These are phyloP conservation scores for Drosophila elegans DNA, from an alignment of 1,140 invertebrate species.

Conservation along the genomic window DNA sequence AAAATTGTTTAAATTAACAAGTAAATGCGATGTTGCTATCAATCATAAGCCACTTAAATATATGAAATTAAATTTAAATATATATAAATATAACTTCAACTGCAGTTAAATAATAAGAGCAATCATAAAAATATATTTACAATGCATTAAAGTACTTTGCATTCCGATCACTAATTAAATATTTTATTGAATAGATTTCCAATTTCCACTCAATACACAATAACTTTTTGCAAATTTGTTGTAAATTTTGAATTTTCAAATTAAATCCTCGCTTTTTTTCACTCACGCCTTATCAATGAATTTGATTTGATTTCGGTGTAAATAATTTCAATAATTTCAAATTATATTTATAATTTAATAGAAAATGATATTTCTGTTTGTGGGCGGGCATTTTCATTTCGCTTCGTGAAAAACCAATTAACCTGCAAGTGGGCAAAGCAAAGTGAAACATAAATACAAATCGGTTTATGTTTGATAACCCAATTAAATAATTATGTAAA, in stretches of 20 bases:
- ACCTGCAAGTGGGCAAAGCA: conserved; percentile 23
- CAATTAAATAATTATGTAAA: conserved; percentile 72
- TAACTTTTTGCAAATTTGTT: conserved; percentile 7
- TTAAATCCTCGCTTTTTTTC: conserved; percentile 34
- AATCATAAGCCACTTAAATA: no score
- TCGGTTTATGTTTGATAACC: conserved; percentile 58
- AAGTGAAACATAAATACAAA: conserved; percentile 45
- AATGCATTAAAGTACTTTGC: not conserved
- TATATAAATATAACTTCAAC: no score
- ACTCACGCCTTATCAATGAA: conserved; percentile 20
- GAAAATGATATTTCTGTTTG: conserved; percentile 59
- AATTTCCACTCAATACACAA: conserved; percentile 12
- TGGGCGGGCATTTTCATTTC: conserved; percentile 15
- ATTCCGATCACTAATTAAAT: conserved; percentile 23
- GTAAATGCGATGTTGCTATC: no score
- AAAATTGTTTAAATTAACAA: not conserved
- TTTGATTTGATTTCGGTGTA: conserved; percentile 48
- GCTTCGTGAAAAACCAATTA: conserved; percentile 59
- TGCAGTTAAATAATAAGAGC: no score
- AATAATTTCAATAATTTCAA: conserved; percentile 59
- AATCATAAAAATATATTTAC: not conserved
- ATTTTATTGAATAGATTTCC: conserved; percentile 21
- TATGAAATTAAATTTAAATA: no score
- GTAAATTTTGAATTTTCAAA: conserved; percentile 27
- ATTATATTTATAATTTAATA: conserved; percentile 62